A percentile compares a stretch with the other conserved stretches of the same genome.
These are phyloP conservation scores for Meliscaeva auricollis DNA, from an alignment of 2,888 invertebrate genomes.

Conservation along the genomic window DNA sequence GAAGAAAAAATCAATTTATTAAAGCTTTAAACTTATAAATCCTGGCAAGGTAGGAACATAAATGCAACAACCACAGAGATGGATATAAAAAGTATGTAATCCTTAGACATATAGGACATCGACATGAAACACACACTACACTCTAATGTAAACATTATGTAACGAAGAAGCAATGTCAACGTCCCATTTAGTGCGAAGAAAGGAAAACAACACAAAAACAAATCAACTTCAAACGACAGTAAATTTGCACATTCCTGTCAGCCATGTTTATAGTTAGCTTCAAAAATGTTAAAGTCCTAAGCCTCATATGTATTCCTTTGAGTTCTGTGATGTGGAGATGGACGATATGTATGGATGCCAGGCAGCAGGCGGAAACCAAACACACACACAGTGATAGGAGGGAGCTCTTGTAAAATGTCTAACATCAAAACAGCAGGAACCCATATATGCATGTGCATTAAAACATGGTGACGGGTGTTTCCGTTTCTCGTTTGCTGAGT, in stretches of 20 bases:
- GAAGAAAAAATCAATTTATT: constrained; percentile 11
- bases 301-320: constrained; percentile 36
- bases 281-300: background rate
- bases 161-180: constrained; percentile 47
- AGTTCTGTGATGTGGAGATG: constrained; percentile 3
- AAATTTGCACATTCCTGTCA: constrained; percentile 53
- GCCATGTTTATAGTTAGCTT: constrained; percentile 40
- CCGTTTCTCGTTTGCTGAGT: constrained; percentile 59
- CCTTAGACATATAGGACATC: constrained; percentile 28
- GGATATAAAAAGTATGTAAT: background rate
- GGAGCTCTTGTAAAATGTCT: constrained; percentile 45
- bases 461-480: constrained; percentile 60
- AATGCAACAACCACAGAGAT: constrained; percentile 1
- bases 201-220: constrained; percentile 31
- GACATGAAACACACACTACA: constrained; percentile 19
- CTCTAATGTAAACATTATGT: background rate
- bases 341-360: background rate
- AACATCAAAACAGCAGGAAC: constrained; percentile 48
- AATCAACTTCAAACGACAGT: constrained; percentile 57
- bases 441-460: constrained; percentile 40
- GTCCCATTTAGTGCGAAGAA: constrained; percentile 36
- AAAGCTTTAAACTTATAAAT: constrained; percentile 18
- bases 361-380: constrained; percentile 4
- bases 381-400: constrained; percentile 12
- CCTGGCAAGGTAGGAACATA: background rate